phyloP scores from a whole-genome alignment of 2,797 vertebrate genomes.

The Nothura maculosa region DNA sequence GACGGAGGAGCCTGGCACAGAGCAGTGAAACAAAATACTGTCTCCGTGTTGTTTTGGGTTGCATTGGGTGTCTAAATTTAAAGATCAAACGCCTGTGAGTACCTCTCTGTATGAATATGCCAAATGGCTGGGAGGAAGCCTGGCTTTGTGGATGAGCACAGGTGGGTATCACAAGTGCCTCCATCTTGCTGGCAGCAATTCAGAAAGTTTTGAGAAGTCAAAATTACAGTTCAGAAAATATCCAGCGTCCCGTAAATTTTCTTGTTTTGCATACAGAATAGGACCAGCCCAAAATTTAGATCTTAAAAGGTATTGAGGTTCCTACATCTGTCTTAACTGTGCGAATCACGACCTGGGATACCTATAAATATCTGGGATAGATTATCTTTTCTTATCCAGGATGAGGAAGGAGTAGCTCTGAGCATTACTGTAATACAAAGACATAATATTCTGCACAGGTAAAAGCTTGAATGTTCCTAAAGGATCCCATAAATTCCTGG shows the following conservation, averaged over 20 bases:
- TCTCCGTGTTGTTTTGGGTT: neutral
- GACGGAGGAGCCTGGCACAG: neutral
- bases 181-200: neutral
- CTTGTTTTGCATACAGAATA: neutral
- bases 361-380: neutral
- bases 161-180: neutral
- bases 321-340: neutral
- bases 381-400: neutral
- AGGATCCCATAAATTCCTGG: neutral
- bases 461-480: neutral
- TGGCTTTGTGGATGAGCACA: neutral
- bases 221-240: neutral
- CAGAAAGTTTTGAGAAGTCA: neutral
- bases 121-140: neutral
- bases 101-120: neutral
- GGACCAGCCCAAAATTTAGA: neutral
- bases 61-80: neutral
- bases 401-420: neutral
- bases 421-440: neutral
- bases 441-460: neutral
- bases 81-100: neutral
- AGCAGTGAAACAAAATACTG: neutral
- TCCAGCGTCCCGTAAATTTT: neutral
- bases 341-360: neutral
- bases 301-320: neutral